Conservation (phyloP, 2,888 invertebrate genomes). For the Patella depressa region DNA sequence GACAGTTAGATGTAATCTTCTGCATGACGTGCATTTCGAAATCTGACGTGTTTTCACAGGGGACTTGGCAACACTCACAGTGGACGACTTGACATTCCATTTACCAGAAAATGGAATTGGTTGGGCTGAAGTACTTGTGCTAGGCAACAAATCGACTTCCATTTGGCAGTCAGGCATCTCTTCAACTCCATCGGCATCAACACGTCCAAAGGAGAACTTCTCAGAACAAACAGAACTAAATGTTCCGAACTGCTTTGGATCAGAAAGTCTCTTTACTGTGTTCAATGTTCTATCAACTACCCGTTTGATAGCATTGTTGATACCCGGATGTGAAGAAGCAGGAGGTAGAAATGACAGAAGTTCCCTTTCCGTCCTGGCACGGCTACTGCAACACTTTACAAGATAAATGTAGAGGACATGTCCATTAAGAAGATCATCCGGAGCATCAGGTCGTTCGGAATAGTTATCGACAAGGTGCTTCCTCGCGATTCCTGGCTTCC, state of each 20-base stretch:
- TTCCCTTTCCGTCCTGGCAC: neutral
- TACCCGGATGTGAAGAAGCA: neutral
- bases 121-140: no score
- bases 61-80: no score
- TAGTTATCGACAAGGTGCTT: neutral
- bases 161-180: no score
- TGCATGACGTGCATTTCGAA: no score
- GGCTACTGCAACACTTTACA: neutral
- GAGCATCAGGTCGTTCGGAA: neutral
- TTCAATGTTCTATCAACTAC: neutral
- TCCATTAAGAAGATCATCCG: neutral
- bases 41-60: no score
- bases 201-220: no score
- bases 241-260: neutral
- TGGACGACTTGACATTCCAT: no score
- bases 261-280: neutral
- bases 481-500: neutral
- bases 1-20: no score
- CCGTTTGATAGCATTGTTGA: neutral
- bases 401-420: neutral
- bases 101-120: no score
- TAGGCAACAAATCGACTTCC: no score
- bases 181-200: no score
- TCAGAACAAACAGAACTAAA: neutral
- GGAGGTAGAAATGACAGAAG: neutral